These are phyloP conservation scores for Panagrolaimus sp. DNA, from an alignment of 1,140 invertebrate species.

Conservation along the genomic window DNA sequence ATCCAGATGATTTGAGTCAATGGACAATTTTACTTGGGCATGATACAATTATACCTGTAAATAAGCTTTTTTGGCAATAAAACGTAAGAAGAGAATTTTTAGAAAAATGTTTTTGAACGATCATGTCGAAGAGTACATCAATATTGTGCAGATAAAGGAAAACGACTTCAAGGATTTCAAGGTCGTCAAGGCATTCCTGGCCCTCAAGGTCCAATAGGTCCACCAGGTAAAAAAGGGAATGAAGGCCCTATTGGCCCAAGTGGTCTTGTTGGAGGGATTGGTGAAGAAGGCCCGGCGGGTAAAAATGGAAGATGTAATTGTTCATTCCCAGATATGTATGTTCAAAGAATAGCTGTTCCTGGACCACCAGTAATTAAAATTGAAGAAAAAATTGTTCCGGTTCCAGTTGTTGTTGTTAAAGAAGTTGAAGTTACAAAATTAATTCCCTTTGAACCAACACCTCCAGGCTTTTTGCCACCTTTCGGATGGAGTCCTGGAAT, in stretches of 20 bases:
- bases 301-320: conserved; percentile 52
- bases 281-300: conserved; percentile 48
- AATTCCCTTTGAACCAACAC: conserved; percentile 56
- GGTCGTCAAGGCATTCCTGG: conserved; percentile 32
- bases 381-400: conserved; percentile 55
- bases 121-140: conserved; percentile 52
- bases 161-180: conserved; percentile 48
- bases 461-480: conserved; percentile 54
- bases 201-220: conserved; percentile 33
- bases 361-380: conserved; percentile 55
- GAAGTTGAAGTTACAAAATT: conserved; percentile 57
- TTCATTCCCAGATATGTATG: conserved; percentile 53
- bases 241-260: conserved; percentile 40
- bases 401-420: conserved; percentile 56
- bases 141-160: conserved; percentile 51
- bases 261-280: conserved; percentile 39
- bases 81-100: conserved; percentile 21
- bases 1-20: conserved; percentile 38
- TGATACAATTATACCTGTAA: conserved; percentile 57
- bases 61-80: conserved; percentile 16
- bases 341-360: conserved; percentile 51
- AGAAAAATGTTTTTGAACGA: conserved; percentile 55
- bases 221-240: conserved; percentile 19
- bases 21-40: conserved; percentile 55
- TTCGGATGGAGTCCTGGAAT: conserved; percentile 53